These are phyloP conservation scores for Drosophila novamexicana DNA, from an alignment of 1,140 invertebrate genomes.

Conservation along the genomic window DNA sequence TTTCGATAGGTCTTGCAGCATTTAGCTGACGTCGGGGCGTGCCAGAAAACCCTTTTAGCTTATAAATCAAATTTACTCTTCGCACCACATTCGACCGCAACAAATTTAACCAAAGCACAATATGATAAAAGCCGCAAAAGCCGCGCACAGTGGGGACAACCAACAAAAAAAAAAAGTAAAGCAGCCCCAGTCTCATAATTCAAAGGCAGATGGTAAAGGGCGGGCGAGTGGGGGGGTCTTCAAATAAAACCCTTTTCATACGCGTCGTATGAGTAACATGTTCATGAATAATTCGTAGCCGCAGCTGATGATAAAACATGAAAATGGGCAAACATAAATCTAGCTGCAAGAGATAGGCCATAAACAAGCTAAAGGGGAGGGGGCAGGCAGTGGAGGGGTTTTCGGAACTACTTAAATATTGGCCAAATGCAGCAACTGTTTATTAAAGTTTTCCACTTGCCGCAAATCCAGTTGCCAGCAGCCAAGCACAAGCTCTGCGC, in stretches of 20 bases:
- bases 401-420: constrained; percentile 59
- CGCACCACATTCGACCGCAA: constrained; percentile 66
- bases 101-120: constrained; percentile 24
- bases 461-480: not conserved
- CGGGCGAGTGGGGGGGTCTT: constrained; percentile 2
- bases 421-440: constrained; percentile 13
- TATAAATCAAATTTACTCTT: constrained; percentile 74
- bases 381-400: too few species aligned
- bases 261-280: constrained; percentile 75
- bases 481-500: too few species aligned
- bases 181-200: constrained; percentile 55
- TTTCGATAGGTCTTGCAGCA: not conserved
- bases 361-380: constrained; percentile 31
- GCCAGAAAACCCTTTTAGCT: not conserved
- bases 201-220: constrained; percentile 51
- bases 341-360: constrained; percentile 57
- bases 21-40: not conserved
- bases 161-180: constrained; percentile 1
- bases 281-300: constrained; percentile 75
- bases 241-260: constrained; percentile 73
- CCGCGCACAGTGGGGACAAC: constrained; percentile 1
- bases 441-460: constrained; percentile 34
- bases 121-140: constrained; percentile 44
- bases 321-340: constrained; percentile 80
- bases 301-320: constrained; percentile 80